Evolutionary conservation across 2,113 vertebrate species (phyloP).

Genomic region (Pelmatolapia mariae): DNA sequence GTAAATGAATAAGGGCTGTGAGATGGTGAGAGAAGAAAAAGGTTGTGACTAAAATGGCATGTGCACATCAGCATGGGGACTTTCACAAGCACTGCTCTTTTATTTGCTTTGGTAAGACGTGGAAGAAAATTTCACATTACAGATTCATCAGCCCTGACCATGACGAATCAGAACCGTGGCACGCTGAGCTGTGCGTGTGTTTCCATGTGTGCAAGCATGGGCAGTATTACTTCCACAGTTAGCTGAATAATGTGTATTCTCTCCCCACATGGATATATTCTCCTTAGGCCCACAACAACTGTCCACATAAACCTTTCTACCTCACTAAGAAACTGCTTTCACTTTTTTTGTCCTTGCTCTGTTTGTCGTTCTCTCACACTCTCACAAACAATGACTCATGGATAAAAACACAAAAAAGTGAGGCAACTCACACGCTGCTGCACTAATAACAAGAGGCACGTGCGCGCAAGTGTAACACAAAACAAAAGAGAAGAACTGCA

Average conservation of each 20-base stretch:
- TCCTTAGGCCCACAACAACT: background rate
- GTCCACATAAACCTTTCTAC: background rate
- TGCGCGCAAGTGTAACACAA: background rate
- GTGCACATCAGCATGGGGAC: constrained; percentile 1
- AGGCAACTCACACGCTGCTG: constrained; percentile 28
- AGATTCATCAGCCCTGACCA: constrained; percentile 3
- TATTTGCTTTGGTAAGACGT: background rate
- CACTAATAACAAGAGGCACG: constrained; percentile 19
- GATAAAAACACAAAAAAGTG: constrained; percentile 12
- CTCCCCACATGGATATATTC: background rate
- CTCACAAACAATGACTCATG: constrained; percentile 44
- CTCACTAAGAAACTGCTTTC: constrained; percentile 20
- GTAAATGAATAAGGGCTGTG: constrained; percentile 45
- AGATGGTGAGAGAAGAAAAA: constrained; percentile 9
- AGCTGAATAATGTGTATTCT: background rate
- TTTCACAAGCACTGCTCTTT: background rate
- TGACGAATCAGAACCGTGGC: background rate
- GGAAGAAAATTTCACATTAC: constrained; percentile 17
- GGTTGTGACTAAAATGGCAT: constrained; percentile 19
- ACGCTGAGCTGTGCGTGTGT: background rate
- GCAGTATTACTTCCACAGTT: background rate
- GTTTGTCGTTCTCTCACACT: constrained; percentile 2
- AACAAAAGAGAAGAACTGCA: background rate
- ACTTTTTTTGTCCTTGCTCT: background rate
- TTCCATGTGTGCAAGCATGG: background rate